Conservation (phyloP, 2,113 vertebrate genomes). For the Tringa solitaria region DNA sequence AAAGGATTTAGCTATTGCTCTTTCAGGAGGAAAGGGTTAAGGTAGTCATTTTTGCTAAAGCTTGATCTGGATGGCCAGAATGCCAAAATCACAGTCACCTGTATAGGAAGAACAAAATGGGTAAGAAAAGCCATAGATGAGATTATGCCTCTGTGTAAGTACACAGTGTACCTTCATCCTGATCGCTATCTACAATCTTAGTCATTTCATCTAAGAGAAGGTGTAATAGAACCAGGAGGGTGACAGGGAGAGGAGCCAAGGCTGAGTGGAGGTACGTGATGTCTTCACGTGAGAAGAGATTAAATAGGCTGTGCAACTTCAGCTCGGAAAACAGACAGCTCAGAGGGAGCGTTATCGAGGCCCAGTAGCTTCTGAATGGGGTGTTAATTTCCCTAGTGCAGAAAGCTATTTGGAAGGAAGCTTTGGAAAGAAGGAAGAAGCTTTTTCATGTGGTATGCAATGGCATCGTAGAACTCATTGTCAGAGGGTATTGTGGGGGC, state of each 20-base stretch:
- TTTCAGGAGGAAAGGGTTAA: slow-evolving; percentile 1
- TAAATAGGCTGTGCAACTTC: background rate
- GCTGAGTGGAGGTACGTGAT: background rate
- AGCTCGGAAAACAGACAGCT: background rate
- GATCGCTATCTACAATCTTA: background rate
- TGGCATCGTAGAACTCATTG: background rate
- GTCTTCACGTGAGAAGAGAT: background rate
- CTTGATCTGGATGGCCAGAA: background rate
- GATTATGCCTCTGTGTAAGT: background rate
- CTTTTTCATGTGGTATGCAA: background rate
- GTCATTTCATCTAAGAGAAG: background rate
- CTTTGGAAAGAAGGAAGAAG: background rate
- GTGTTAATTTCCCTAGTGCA: background rate
- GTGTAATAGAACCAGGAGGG: background rate
- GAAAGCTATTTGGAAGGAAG: background rate
- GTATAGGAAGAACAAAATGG: background rate
- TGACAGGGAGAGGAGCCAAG: background rate
- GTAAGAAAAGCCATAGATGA: background rate
- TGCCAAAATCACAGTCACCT: background rate
- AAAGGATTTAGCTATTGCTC: background rate
- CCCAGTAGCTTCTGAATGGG: background rate
- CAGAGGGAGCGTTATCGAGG: background rate
- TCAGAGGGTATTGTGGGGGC: background rate
- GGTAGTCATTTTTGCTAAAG: background rate
- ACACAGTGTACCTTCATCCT: background rate